These are phyloP conservation scores for Thyatira batis DNA, from an alignment of 2,888 invertebrate genomes.

Conservation along the genomic window DNA sequence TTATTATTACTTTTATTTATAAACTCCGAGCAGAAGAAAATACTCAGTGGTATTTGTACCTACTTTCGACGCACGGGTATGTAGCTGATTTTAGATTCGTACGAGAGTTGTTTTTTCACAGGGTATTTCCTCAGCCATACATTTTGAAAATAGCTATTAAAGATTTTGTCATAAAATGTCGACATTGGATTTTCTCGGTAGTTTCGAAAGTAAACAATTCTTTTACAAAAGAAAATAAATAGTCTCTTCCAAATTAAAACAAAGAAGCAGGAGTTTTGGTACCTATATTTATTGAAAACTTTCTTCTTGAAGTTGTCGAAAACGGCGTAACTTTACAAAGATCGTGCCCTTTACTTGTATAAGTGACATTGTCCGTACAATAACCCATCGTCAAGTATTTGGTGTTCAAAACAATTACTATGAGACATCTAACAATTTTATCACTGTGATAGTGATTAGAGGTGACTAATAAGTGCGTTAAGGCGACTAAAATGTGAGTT, in stretches of 20 bases:
- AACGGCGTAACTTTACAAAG: constrained; percentile 31
- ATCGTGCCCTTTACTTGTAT: constrained; percentile 38
- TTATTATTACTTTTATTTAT: constrained; percentile 49
- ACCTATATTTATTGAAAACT: constrained; percentile 30
- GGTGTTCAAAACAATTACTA: constrained; percentile 17
- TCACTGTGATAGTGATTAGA: not conserved
- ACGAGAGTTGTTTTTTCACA: no score
- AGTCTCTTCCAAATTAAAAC: constrained; percentile 15
- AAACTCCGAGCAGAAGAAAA: not conserved
- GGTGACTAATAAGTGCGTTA: not conserved
- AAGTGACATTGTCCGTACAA: constrained; percentile 50
- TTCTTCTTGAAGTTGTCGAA: constrained; percentile 24
- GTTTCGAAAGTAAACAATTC: not conserved
- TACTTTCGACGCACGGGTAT: no score
- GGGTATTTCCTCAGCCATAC: no score
- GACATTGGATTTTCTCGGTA: not conserved
- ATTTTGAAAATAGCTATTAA: no score
- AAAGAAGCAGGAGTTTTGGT: constrained; percentile 25
- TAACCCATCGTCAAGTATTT: constrained; percentile 35
- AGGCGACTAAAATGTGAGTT: constrained; percentile 24
- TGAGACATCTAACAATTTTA: not conserved
- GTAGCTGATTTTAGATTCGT: no score
- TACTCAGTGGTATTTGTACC: not conserved
- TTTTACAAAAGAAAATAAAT: not conserved
- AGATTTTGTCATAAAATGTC: not conserved